These are phyloP conservation scores for Hippocampus guttulatus DNA, from an alignment of 2,113 vertebrate species.

Conservation along the genomic window DNA sequence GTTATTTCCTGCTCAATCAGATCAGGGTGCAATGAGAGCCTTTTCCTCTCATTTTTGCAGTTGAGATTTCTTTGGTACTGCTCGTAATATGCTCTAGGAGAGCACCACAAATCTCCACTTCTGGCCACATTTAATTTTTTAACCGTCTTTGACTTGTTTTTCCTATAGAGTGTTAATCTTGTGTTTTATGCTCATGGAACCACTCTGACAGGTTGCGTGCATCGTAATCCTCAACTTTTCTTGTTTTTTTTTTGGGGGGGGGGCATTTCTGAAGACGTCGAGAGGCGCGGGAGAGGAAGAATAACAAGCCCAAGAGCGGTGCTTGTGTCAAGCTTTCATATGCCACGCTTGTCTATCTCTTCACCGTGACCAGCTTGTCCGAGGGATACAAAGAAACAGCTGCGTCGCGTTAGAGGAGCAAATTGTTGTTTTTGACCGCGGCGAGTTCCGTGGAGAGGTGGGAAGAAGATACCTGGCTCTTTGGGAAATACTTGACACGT, in stretches of 20 bases:
- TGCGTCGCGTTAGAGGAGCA: conserved; percentile 20
- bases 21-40: conserved; percentile 19
- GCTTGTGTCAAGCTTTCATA: conserved; percentile 22
- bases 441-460: neutral
- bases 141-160: conserved; percentile 14
- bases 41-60: conserved; percentile 23
- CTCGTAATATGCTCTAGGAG: conserved; percentile 38
- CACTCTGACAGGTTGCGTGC: conserved; percentile 27
- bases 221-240: conserved; percentile 13
- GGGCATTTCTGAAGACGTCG: conserved; percentile 38
- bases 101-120: conserved; percentile 45
- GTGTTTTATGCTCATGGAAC: conserved; percentile 4
- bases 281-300: conserved; percentile 14
- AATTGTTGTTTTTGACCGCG: conserved; percentile 29
- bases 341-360: conserved; percentile 8
- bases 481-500: conserved; percentile 45
- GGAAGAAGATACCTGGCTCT: conserved; percentile 32
- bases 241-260: neutral
- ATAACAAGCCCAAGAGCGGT: conserved; percentile 31
- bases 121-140: conserved; percentile 15
- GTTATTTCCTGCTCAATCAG: conserved; percentile 25
- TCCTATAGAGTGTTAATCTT: conserved; percentile 6
- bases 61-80: conserved; percentile 26
- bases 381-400: conserved; percentile 49
- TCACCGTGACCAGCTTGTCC: conserved; percentile 14